Evolutionary conservation across 2,888 invertebrate species (phyloP).

Genomic region (Epistrophe eligans): DNA sequence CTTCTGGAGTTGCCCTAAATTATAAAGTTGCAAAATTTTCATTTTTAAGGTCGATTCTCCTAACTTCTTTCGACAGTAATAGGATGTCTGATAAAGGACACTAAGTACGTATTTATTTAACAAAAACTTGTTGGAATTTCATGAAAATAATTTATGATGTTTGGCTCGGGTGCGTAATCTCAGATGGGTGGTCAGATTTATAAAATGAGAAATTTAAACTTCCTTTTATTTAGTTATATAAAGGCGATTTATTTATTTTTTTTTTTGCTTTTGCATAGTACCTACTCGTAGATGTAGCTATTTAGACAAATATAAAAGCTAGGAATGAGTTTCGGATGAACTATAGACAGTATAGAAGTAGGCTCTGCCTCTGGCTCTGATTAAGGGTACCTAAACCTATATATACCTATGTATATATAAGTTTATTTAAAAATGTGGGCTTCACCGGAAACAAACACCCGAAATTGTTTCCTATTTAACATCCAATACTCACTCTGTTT

Average conservation of each 20-base stretch:
- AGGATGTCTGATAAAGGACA: constrained; percentile 20
- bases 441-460: constrained; percentile 18
- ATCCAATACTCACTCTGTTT: constrained; percentile 15
- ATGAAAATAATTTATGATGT: constrained; percentile 35
- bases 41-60: constrained; percentile 13
- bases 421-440: constrained; percentile 16
- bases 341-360: too few species aligned
- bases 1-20: background rate
- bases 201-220: constrained; percentile 26
- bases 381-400: background rate
- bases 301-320: background rate
- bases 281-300: background rate
- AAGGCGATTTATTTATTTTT: background rate
- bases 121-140: constrained; percentile 12
- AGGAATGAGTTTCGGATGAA: background rate
- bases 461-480: constrained; percentile 49
- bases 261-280: background rate
- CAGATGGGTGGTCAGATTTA: constrained; percentile 33
- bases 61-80: constrained; percentile 19
- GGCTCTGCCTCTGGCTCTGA: background rate
- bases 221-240: constrained; percentile 3
- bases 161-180: background rate
- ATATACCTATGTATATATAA: too few species aligned
- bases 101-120: constrained; percentile 7
- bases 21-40: constrained; percentile 2